Evolutionary conservation across 2,113 vertebrate genomes (phyloP), one percentile per base, ranked within the genome.

Genomic region (Ascaphus truei): DNA sequence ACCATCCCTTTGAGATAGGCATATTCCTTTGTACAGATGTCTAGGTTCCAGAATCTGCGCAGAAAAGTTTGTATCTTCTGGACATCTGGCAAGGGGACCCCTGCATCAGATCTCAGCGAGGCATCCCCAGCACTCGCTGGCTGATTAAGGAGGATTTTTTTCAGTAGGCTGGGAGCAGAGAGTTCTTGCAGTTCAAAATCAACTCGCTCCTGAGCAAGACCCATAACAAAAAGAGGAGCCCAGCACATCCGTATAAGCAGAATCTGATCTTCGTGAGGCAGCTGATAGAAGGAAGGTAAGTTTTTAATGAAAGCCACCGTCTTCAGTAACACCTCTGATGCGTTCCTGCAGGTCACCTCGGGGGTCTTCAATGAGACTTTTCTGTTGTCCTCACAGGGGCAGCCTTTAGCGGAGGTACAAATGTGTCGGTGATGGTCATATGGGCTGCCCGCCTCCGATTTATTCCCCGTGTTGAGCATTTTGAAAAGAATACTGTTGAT

Each of bases 1-100:
- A 65, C 66, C 72, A 84, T 82, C 55, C 74, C 80, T 78, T 83
- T 81, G 60, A 86, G 73, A 56, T 77, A 87, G 1, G 72, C 77
- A 26, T 80, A 77, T 67, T 85, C 80, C 69, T 80, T 81, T 41
- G 66, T 69, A 23, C 67, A 78, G 67, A 81, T 2, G 1, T 76
- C 62, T 47, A 77, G 39, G 12, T 71, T 62, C 82, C 81, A 83
- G 30, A 78, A 72, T 47, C 80, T 78, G 59, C 60, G 31, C 45
- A 83, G 51, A 61, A 80, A 80, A 48, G 68, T 56, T 62, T 72
- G 79, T 15, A 83, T 59, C 31, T 75, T 80, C 69, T 80, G 71
- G 45, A 75, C 56, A 62, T 80, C 76, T 62, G 6, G 15, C 29
- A 59, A 56, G 56, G 75, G 18, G 9, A 50, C 23, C 59, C 48